Conservation (phyloP, 2,113 vertebrate species). For the Pachyramphus minor region DNA sequence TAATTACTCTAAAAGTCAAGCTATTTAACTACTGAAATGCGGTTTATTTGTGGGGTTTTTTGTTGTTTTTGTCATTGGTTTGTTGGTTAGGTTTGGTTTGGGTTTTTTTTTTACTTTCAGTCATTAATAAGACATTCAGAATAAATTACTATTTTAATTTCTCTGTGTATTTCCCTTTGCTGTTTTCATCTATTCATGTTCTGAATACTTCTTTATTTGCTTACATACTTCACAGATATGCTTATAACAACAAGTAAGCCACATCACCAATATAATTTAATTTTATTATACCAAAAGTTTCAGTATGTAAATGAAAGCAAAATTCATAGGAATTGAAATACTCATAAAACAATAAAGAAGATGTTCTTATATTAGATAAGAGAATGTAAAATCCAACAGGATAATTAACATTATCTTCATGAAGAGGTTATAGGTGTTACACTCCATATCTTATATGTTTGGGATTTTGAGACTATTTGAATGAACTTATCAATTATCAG, state of each 20-base stretch:
- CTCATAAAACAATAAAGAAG: background rate
- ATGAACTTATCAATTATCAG: background rate
- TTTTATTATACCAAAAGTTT: background rate
- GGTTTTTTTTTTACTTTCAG: background rate
- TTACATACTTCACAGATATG: background rate
- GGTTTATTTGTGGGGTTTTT: background rate
- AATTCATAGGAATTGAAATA: background rate
- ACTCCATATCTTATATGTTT: background rate
- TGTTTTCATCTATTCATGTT: background rate
- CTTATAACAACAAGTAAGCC: background rate
- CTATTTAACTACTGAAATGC: background rate
- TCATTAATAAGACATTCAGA: background rate
- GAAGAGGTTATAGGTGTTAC: background rate
- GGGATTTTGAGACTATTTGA: background rate
- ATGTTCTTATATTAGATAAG: background rate
- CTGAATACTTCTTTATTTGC: background rate
- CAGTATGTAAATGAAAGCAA: background rate
- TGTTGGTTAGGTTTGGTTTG: background rate
- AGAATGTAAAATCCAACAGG: background rate
- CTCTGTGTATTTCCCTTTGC: background rate
- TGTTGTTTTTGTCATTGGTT: background rate
- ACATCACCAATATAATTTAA: background rate
- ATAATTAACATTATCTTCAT: background rate
- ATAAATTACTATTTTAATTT: background rate
- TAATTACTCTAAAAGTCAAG: background rate